Evolutionary conservation across 2,113 vertebrate species (phyloP).

Genomic region (Vulpes lagopus): DNA sequence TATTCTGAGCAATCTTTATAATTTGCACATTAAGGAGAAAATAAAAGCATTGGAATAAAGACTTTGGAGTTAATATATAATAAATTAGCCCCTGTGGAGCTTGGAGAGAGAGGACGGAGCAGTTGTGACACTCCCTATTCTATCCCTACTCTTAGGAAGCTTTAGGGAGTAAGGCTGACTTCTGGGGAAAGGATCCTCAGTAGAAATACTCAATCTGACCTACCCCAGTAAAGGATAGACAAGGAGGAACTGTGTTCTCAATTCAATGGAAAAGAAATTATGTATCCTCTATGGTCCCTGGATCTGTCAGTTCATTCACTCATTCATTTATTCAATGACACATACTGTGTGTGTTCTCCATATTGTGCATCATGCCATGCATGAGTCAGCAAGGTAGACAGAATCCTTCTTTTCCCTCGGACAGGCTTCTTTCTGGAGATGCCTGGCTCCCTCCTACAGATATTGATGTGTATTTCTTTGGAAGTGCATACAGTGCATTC

Average conservation of each 20-base stretch:
- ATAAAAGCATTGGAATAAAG: constrained; percentile 42
- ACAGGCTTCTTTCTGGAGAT: background rate
- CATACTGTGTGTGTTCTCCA: background rate
- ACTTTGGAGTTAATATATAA: constrained; percentile 1
- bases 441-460: background rate
- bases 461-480: background rate
- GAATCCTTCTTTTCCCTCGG: background rate
- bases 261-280: background rate
- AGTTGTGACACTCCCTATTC: background rate
- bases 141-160: background rate
- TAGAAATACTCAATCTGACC: background rate
- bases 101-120: background rate
- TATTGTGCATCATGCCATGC: background rate
- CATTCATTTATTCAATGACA: background rate
- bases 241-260: background rate
- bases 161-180: background rate
- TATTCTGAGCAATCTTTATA: constrained; percentile 40
- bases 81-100: background rate
- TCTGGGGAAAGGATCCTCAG: background rate
- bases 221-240: background rate
- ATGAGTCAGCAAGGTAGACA: background rate
- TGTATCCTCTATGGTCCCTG: background rate
- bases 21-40: constrained; percentile 58
- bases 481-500: background rate
- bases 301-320: background rate